Percentiles rank a stretch among this genome's conserved stretches.
These are phyloP conservation scores for Cacajao melanocephalus DNA, from an alignment of 2,797 vertebrate genomes.

Conservation along the genomic window DNA sequence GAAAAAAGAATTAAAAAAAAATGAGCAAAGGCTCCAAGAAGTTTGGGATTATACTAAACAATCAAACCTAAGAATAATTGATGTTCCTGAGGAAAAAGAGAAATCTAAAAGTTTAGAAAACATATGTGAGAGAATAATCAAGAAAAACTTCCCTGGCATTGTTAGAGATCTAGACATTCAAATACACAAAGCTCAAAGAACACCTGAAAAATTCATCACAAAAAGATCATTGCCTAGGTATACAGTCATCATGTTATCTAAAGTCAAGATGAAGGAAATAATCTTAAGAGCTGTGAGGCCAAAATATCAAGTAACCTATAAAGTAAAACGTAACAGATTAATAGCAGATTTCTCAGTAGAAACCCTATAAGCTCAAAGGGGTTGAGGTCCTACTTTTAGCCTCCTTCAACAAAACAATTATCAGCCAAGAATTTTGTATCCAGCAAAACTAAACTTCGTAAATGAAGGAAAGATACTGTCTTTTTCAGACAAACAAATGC, in stretches of 20 bases:
- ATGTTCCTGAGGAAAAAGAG: neutral
- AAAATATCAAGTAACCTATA: neutral
- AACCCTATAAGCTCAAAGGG: neutral
- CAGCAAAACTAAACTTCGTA: neutral
- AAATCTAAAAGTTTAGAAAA: neutral
- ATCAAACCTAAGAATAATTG: neutral
- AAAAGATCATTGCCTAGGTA: neutral
- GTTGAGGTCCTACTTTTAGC: neutral
- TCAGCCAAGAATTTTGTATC: neutral
- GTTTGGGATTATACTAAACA: neutral
- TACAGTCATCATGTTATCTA: neutral
- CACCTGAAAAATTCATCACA: neutral
- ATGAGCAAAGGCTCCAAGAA: neutral
- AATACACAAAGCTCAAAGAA: neutral
- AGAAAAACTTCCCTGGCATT: neutral
- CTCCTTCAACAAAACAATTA: neutral
- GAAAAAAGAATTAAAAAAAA: neutral
- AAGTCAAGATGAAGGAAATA: neutral
- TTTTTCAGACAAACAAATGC: neutral
- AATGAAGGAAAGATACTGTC: neutral
- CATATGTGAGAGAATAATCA: neutral
- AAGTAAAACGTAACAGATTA: neutral
- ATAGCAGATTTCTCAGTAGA: neutral
- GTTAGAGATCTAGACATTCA: neutral
- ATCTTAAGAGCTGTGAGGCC: neutral